Percentiles rank a stretch among this genome's conserved stretches.
Evolutionary conservation across 2,888 invertebrate species (phyloP).

Genomic region (Trisateles emortualis): DNA sequence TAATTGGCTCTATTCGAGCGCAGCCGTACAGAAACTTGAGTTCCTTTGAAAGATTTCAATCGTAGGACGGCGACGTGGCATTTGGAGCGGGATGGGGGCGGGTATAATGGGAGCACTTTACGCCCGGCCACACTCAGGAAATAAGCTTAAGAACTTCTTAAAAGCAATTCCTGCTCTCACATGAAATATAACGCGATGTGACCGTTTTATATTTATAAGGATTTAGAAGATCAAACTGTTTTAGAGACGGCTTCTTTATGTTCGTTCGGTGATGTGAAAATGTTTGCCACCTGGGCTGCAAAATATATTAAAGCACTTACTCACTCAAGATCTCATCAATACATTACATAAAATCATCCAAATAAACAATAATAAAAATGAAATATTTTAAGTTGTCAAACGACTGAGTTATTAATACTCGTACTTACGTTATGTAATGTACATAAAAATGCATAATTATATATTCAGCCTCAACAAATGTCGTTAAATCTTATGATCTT

Average conservation of each 20-base stretch:
- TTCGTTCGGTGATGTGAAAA: conserved; percentile 31
- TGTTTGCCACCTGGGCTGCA: conserved; percentile 20
- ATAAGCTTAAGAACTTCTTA: conserved; percentile 86
- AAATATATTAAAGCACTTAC: conserved; percentile 2
- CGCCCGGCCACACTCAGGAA: conserved; percentile 82
- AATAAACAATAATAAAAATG: too few relatives aligned
- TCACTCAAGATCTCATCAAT: background rate
- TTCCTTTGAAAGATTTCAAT: conserved; percentile 75
- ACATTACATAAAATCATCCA: background rate
- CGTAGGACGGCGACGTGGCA: conserved; percentile 55
- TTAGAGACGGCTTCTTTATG: conserved; percentile 59
- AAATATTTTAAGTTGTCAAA: too few relatives aligned
- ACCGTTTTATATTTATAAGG: conserved; percentile 84
- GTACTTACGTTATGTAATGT: background rate
- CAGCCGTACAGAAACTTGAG: conserved; percentile 74
- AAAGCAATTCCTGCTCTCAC: conserved; percentile 84
- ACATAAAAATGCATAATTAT: background rate
- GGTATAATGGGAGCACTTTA: conserved; percentile 84
- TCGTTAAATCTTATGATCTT: background rate
- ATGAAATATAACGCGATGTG: conserved; percentile 84
- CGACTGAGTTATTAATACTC: too few relatives aligned
- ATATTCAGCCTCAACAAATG: background rate
- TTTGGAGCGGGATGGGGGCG: conserved; percentile 60
- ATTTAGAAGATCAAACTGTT: conserved; percentile 75
- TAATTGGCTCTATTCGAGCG: conserved; percentile 74